Evolutionary conservation across 2,797 vertebrate species (phyloP).

Genomic region (Poeciliopsis gracilis): DNA sequence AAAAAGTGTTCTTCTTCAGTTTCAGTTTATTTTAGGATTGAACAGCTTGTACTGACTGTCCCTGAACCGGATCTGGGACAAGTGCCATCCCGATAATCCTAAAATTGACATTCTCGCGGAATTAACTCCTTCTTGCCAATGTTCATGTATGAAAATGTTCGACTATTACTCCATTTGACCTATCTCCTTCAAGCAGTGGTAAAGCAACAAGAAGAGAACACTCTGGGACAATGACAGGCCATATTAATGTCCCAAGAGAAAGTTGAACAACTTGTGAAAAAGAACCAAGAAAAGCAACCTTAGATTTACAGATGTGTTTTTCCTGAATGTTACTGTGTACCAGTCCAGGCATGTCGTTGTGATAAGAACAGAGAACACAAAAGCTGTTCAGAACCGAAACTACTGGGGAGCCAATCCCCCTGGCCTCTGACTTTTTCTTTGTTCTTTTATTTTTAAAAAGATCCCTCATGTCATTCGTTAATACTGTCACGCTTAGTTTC

Average conservation of each 20-base stretch:
- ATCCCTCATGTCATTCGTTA: constrained; percentile 55
- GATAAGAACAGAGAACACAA: constrained; percentile 58
- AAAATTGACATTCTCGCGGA: constrained; percentile 13
- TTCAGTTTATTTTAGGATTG: constrained; percentile 23
- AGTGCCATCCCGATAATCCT: constrained; percentile 14
- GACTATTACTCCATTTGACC: constrained; percentile 11
- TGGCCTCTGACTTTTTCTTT: constrained; percentile 26
- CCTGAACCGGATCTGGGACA: constrained; percentile 18
- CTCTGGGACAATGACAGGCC: constrained; percentile 23
- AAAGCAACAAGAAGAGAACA: constrained; percentile 48
- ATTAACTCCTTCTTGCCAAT: constrained; percentile 2
- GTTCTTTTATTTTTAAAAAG: constrained; percentile 15
- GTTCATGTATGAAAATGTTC: not conserved
- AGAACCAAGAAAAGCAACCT: not conserved
- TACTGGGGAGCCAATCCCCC: constrained; percentile 50
- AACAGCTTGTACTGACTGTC: constrained; percentile 18
- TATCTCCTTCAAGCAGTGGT: constrained; percentile 5
- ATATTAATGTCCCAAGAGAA: constrained; percentile 2
- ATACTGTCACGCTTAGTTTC: constrained; percentile 31
- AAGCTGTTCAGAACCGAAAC: constrained; percentile 34
- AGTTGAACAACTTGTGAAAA: not conserved
- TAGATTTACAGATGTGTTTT: constrained; percentile 11
- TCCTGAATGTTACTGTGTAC: constrained; percentile 13
- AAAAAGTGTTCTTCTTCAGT: constrained; percentile 11
- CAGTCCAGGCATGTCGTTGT: constrained; percentile 49